Conservation (phyloP, 2,797 vertebrate genomes). For the Schizopygopsis malacanthus region DNA sequence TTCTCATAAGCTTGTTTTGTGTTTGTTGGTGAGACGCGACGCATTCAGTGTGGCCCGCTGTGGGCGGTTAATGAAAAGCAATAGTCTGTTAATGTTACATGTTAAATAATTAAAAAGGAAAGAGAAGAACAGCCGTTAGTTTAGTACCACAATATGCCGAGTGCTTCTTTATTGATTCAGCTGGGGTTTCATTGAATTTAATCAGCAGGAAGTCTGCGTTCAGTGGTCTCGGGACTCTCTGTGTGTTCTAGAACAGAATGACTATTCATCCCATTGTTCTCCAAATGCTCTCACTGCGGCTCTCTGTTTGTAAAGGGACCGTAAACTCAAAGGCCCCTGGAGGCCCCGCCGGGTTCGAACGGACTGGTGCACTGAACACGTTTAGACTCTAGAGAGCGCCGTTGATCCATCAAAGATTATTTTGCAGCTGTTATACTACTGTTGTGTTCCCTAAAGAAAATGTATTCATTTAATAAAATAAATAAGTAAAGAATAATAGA, state of each 20-base stretch:
- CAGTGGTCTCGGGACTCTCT: conserved; percentile 41
- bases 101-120: conserved; percentile 3
- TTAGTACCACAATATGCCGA: conserved; percentile 36
- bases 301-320: conserved; percentile 59
- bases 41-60: not conserved
- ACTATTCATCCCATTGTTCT: conserved; percentile 60
- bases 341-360: conserved; percentile 22
- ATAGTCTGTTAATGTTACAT: conserved; percentile 2
- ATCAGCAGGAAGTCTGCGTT: conserved; percentile 61
- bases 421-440: not conserved
- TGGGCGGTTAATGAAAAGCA: conserved; percentile 5
- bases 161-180: conserved; percentile 58
- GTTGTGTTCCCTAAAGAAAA: not conserved
- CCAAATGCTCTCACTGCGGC: conserved; percentile 42
- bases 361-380: not conserved
- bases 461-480: not conserved
- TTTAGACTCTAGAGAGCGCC: conserved; percentile 40
- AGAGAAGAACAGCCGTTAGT: conserved; percentile 41
- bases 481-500: not conserved
- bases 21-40: not conserved
- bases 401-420: not conserved
- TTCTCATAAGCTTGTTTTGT: conserved; percentile 1
- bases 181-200: conserved; percentile 56
- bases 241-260: conserved; percentile 57
- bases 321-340: conserved; percentile 53